Percentiles rank a stretch among this genome's conserved stretches.
Conservation (phyloP, 2,797 vertebrate genomes). For the Oophaga sylvatica region DNA sequence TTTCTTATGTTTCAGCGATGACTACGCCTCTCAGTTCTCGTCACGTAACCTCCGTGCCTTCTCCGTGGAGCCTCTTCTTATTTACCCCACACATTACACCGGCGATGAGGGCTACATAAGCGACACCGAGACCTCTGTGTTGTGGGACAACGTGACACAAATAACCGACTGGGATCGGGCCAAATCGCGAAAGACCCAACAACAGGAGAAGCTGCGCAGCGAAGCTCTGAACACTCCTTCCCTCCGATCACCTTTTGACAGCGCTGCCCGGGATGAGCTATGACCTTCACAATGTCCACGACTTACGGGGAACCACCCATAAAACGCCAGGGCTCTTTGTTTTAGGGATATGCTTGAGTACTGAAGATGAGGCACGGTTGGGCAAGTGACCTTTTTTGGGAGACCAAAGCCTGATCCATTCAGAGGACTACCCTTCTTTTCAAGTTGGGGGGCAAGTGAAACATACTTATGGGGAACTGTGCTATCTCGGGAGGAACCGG, state of each 20-base stretch:
- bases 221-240: conserved; percentile 88
- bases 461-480: not conserved
- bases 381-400: not conserved
- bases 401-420: not conserved
- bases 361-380: not conserved
- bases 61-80: conserved; percentile 88
- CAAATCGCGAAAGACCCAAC: conserved; percentile 84
- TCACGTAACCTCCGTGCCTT: conserved; percentile 84
- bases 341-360: not conserved
- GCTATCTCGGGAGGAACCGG: not conserved
- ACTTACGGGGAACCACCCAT: conserved; percentile 3
- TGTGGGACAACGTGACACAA: conserved; percentile 87
- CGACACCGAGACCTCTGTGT: conserved; percentile 91
- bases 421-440: conserved; percentile 1
- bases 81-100: conserved; percentile 92
- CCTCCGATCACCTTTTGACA: conserved; percentile 86
- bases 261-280: conserved; percentile 87
- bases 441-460: not conserved
- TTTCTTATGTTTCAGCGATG: conserved; percentile 70
- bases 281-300: conserved; percentile 68
- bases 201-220: conserved; percentile 84
- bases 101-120: conserved; percentile 90
- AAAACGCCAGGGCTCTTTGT: conserved; percentile 3
- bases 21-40: conserved; percentile 87
- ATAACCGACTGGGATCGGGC: conserved; percentile 89